These are phyloP conservation scores for Redunca redunca DNA, from an alignment of 2,113 vertebrate species.

Conservation along the genomic window DNA sequence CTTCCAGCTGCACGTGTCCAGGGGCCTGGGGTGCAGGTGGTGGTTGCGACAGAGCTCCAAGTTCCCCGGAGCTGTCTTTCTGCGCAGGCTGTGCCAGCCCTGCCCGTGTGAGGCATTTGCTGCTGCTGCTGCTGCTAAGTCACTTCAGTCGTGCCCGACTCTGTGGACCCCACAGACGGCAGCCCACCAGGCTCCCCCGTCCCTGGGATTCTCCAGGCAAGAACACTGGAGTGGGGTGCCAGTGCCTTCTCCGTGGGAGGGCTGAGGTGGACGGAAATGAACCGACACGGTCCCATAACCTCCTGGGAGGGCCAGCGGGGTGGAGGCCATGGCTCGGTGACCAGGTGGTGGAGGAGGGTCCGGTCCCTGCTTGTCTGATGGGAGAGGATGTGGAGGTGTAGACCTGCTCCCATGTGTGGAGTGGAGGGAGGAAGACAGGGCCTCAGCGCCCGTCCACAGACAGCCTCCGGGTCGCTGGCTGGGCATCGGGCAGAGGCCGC, in stretches of 20 bases:
- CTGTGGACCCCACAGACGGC: too few species aligned
- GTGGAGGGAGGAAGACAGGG: not conserved
- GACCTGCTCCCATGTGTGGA: not conserved
- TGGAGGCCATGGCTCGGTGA: not conserved
- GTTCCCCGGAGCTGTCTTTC: not conserved
- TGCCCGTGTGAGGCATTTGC: not conserved
- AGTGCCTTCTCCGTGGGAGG: too few species aligned
- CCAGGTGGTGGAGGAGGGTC: not conserved
- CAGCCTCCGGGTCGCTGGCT: not conserved
- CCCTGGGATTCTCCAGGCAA: too few species aligned
- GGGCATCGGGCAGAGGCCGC: not conserved
- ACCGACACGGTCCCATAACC: not conserved
- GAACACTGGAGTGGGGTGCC: too few species aligned
- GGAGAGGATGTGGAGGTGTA: not conserved
- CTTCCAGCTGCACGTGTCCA: fast-evolving
- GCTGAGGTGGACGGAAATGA: not conserved
- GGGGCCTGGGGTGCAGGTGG: not conserved
- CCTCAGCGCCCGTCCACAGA: not conserved
- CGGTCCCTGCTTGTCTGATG: not conserved
- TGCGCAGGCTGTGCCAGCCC: not conserved
- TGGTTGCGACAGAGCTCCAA: too few species aligned
- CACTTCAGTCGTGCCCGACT: too few species aligned
- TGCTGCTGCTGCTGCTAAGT: too few species aligned
- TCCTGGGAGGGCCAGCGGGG: not conserved
- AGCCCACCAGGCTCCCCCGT: too few species aligned